Percentiles rank a stretch among this genome's conserved stretches.
Conservation (phyloP, 2,888 invertebrate species). For the Apocheima hispidaria region DNA sequence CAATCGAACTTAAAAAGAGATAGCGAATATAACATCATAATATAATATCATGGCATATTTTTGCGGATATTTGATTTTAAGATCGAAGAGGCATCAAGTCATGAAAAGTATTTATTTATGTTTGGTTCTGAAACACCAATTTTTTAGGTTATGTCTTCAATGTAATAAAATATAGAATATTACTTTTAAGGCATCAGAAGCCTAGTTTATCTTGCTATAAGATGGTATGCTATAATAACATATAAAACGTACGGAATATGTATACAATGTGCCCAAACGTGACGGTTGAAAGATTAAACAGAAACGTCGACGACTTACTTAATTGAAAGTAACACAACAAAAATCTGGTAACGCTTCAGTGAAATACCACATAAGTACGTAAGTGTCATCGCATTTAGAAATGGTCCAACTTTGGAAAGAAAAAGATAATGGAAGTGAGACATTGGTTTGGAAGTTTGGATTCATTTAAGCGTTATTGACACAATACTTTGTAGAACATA, state of each 20-base stretch:
- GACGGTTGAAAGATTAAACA: constrained; percentile 17
- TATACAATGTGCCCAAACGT: constrained; percentile 25
- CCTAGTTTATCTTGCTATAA: constrained; percentile 19
- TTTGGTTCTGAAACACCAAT: not conserved
- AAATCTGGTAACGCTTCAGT: not conserved
- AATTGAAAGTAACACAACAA: not conserved
- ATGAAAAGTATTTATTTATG: not conserved
- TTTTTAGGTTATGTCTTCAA: not conserved
- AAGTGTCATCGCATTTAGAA: too few relatives aligned
- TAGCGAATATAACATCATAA: too few relatives aligned
- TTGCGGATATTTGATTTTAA: too few relatives aligned
- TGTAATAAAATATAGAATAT: constrained; percentile 4
- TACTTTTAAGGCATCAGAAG: constrained; percentile 20
- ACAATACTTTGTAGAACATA: too few relatives aligned
- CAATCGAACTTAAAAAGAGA: too few relatives aligned
- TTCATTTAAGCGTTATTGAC: too few relatives aligned
- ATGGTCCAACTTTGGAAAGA: too few relatives aligned
- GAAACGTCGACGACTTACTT: not conserved
- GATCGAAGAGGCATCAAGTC: too few relatives aligned
- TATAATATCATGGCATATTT: too few relatives aligned
- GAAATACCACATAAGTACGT: not conserved
- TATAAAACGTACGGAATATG: constrained; percentile 32
- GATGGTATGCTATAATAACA: constrained; percentile 20
- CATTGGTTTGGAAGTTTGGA: too few relatives aligned
- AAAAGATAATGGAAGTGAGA: too few relatives aligned